phyloP scores from a whole-genome alignment of 2,888 invertebrate species.

The Dicranocentrus wangi region DNA sequence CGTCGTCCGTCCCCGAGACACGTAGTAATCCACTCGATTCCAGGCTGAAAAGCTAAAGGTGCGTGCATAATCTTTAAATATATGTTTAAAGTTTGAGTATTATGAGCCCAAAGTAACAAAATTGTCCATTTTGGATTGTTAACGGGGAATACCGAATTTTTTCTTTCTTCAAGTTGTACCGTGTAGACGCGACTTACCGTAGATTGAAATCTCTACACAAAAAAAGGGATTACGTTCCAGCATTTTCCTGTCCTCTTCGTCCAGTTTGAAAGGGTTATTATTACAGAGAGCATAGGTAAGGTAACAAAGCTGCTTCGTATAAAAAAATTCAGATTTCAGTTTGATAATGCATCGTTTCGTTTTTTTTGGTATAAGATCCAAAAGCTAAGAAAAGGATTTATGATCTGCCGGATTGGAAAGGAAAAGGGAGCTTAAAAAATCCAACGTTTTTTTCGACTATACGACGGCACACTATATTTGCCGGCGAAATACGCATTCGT shows the following conservation, averaged over 20 bases:
- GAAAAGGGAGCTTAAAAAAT: conserved; percentile 35
- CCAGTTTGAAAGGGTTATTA: conserved; percentile 8
- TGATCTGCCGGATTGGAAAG: conserved; percentile 60
- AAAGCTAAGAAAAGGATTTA: conserved; percentile 60
- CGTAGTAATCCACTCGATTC: not conserved
- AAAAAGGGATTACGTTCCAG: conserved; percentile 38
- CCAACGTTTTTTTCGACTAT: not conserved
- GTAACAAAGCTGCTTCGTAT: no score
- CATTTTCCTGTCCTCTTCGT: conserved; percentile 6
- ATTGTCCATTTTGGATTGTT: conserved; percentile 30
- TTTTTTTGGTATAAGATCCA: conserved; percentile 6
- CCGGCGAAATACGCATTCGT: not conserved
- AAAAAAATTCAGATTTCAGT: conserved; percentile 10
- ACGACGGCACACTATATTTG: not conserved
- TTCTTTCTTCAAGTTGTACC: conserved; percentile 30
- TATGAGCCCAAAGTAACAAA: not conserved
- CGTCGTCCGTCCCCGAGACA: no score
- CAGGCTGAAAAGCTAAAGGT: conserved; percentile 37
- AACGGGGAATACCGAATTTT: conserved; percentile 18
- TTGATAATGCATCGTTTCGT: conserved; percentile 6
- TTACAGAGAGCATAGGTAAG: not conserved
- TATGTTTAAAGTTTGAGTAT: conserved; percentile 1
- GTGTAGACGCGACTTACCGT: no score
- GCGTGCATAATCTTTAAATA: conserved; percentile 59
- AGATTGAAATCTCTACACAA: conserved; percentile 42